Percentiles rank a stretch among this genome's conserved stretches.
Evolutionary conservation across 2,888 invertebrate species (phyloP).

Genomic region (Cactoblastis cactorum): DNA sequence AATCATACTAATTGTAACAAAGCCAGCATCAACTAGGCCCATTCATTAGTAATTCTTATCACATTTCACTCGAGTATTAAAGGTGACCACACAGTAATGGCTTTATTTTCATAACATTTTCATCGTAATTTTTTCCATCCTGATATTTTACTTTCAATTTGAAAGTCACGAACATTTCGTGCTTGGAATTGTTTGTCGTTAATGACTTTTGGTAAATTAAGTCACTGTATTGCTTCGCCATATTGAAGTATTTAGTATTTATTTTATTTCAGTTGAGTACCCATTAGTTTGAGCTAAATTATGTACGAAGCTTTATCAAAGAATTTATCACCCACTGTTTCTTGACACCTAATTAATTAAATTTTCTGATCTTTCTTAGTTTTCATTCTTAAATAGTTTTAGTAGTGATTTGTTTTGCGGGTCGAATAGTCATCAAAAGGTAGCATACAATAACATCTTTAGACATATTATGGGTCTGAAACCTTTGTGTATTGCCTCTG

Average conservation of each 20-base stretch:
- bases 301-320: background rate
- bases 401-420: too few species aligned
- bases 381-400: too few species aligned
- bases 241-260: background rate
- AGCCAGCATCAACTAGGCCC: background rate
- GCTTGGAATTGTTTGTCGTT: background rate
- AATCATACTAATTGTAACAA: background rate
- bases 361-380: too few species aligned
- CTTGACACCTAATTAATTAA: too few species aligned
- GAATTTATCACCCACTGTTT: too few species aligned
- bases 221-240: background rate
- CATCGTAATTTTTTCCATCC: background rate
- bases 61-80: background rate
- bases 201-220: slow-evolving; percentile 6
- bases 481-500: too few species aligned
- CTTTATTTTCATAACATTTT: slow-evolving; percentile 10
- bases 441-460: too few species aligned
- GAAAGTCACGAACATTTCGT: slow-evolving; percentile 6
- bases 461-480: too few species aligned
- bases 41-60: slow-evolving; percentile 7
- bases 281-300: background rate
- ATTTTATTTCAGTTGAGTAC: background rate
- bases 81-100: background rate
- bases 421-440: too few species aligned
- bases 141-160: slow-evolving; percentile 4